Evolutionary conservation across 2,113 vertebrate genomes (phyloP).

Genomic region (Ardeotis arabs): DNA sequence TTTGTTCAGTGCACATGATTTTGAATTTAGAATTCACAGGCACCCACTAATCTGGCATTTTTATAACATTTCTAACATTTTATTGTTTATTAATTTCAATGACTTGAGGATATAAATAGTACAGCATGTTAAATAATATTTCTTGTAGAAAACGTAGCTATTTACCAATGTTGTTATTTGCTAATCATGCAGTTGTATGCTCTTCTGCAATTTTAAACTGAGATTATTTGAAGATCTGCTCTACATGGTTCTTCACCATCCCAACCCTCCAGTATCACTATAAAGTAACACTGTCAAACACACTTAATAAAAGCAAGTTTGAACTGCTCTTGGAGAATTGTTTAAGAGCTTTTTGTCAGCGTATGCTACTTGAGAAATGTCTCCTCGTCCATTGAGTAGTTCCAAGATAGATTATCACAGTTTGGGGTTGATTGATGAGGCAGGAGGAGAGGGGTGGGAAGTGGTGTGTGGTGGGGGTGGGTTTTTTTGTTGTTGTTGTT

Average conservation of each 20-base stretch:
- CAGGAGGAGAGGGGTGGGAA: no score
- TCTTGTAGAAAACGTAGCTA: not conserved
- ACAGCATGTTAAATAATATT: not conserved
- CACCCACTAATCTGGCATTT: not conserved
- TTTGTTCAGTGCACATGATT: not conserved
- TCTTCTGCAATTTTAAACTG: not conserved
- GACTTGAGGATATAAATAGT: not conserved
- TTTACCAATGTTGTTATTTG: not conserved
- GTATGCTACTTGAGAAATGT: not conserved
- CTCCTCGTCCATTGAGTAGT: not conserved
- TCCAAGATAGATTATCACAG: not conserved
- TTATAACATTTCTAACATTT: not conserved
- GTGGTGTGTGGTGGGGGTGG: no score
- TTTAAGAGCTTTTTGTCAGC: not conserved
- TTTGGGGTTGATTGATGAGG: not conserved
- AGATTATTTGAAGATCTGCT: not conserved
- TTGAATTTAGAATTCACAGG: not conserved
- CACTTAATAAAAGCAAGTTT: not conserved
- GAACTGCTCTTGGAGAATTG: not conserved
- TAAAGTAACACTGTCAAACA: not conserved
- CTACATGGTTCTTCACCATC: not conserved
- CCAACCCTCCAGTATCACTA: not conserved
- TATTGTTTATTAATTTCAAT: not conserved
- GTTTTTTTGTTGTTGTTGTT: no score
- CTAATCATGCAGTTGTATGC: not conserved